Evolutionary conservation across 2,888 invertebrate species (phyloP), one percentile per base, ranked within the genome.

Genomic region (Lycophotia porphyrea): DNA sequence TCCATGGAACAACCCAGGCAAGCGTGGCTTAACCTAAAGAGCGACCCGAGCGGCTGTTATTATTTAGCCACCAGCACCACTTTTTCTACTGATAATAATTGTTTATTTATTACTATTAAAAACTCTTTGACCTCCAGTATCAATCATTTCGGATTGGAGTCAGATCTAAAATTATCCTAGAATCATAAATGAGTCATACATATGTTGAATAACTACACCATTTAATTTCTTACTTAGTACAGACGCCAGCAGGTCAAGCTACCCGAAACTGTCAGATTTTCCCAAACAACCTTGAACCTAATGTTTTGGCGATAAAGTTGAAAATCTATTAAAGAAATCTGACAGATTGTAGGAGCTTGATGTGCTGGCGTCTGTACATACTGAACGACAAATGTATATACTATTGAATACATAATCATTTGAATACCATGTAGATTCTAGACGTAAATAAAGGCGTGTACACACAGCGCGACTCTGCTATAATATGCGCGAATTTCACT

Each of bases 81-180:
- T 11, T n/a, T 58, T 18, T 13, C 31, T 21, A 58, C 31, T 1
- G 31, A 31, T 18, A 21, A 58, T 58, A 31, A 21, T 34, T 60
- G 31, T 34, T 21, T 60, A 60, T 11, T 21, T 31, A 34, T 60
- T 31, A 60, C 60, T 60, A 34, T 58, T 31, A 21, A 18, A 58
- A 2, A 60, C 4, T 52, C 34, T 60, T 36, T 74, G 42, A 75
- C 63, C 61, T 24, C 31, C 31, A 49, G 18, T 42, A 34, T 42
- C 27, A 75, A 18, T 34, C 52, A 63, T 42, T 52, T 74, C 8
- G 15, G 9, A n/a, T 5, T 24, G 34, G 11, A 75, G 63, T 63
- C 75, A 63, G 21, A 27, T 63, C 74, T 55, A 75, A 75, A 63
- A 27, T 74, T 74, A 73, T 31, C 31, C 31, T 2, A 52, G n/a